A percentile compares a stretch with the other conserved stretches of the same genome.
Evolutionary conservation across 2,113 vertebrate genomes (phyloP).

Genomic region (Amia ocellicauda): DNA sequence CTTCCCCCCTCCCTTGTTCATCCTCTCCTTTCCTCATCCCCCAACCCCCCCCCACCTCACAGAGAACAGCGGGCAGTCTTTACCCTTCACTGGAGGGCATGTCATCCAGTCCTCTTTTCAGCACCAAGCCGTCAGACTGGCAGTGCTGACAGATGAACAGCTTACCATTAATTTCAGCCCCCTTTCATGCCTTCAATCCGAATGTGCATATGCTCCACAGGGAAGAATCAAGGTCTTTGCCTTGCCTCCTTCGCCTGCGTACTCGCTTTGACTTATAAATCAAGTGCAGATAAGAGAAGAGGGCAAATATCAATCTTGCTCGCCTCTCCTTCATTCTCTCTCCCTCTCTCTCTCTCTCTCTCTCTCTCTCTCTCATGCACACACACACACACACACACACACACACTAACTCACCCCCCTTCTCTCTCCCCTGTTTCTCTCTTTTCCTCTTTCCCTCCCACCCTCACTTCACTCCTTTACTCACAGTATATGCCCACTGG

Average conservation of each 20-base stretch:
- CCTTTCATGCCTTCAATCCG: slow-evolving; percentile 77
- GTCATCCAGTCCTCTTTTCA: slow-evolving; percentile 64
- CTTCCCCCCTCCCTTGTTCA: background rate
- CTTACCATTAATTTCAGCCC: slow-evolving; percentile 74
- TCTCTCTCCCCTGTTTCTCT: slow-evolving; percentile 38
- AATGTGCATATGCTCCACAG: slow-evolving; percentile 71
- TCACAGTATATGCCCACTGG: slow-evolving; percentile 50
- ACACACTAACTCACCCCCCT: too few relatives aligned
- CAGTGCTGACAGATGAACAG: slow-evolving; percentile 81
- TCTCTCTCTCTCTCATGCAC: too few relatives aligned
- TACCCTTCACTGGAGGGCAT: slow-evolving; percentile 80
- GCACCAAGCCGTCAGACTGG: slow-evolving; percentile 69
- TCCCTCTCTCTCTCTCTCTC: slow-evolving; percentile 12
- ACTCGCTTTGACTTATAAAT: slow-evolving; percentile 74
- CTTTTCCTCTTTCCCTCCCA: slow-evolving; percentile 45
- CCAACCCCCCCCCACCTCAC: background rate
- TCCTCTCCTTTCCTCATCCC: background rate
- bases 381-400: too few relatives aligned
- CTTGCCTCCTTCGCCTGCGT: slow-evolving; percentile 69
- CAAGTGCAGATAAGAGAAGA: slow-evolving; percentile 70
- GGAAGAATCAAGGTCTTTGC: slow-evolving; percentile 74
- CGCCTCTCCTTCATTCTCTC: slow-evolving; percentile 23
- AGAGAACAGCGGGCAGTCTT: slow-evolving; percentile 64
- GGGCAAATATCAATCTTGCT: slow-evolving; percentile 66
- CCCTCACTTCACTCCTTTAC: slow-evolving; percentile 41